Conservation (phyloP, 2,888 invertebrate species). For the Cerastis rubricosa region DNA sequence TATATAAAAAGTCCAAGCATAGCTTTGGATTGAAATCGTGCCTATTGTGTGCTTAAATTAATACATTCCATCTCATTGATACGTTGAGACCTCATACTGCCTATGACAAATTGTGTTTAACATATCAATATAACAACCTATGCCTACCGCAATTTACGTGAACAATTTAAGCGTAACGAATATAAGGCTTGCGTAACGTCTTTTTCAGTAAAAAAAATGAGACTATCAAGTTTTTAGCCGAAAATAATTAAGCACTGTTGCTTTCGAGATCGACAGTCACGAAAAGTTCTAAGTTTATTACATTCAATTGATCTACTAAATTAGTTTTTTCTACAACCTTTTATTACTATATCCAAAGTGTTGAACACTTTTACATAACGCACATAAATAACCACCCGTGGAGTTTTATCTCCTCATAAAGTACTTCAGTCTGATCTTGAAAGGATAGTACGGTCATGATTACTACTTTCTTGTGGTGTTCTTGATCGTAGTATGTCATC, state of each 20-base stretch:
- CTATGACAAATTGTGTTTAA: not conserved
- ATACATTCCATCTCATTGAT: constrained; percentile 8
- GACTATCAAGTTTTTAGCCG: not conserved
- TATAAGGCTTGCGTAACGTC: constrained; percentile 9
- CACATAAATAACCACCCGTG: constrained; percentile 31
- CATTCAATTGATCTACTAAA: constrained; percentile 14
- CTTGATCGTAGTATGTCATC: constrained; percentile 52
- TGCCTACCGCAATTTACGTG: not conserved
- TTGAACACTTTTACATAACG: constrained; percentile 22
- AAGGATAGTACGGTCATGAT: constrained; percentile 32
- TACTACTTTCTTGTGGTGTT: constrained; percentile 25
- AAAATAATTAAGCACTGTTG: not conserved
- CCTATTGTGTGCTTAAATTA: not conserved
- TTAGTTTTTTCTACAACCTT: not conserved
- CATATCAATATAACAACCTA: not conserved
- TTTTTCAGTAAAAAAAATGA: not conserved
- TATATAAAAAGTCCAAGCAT: not conserved
- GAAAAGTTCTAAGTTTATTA: constrained; percentile 21
- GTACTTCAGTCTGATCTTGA: constrained; percentile 14
- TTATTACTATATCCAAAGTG: not conserved
- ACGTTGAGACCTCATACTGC: not conserved
- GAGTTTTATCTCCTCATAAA: constrained; percentile 8
- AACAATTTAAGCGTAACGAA: constrained; percentile 1
- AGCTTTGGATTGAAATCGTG: not conserved
- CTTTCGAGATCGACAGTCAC: constrained; percentile 13